Evolutionary conservation across 1,140 invertebrate species (phyloP).

Genomic region (Eciton burchellii): DNA sequence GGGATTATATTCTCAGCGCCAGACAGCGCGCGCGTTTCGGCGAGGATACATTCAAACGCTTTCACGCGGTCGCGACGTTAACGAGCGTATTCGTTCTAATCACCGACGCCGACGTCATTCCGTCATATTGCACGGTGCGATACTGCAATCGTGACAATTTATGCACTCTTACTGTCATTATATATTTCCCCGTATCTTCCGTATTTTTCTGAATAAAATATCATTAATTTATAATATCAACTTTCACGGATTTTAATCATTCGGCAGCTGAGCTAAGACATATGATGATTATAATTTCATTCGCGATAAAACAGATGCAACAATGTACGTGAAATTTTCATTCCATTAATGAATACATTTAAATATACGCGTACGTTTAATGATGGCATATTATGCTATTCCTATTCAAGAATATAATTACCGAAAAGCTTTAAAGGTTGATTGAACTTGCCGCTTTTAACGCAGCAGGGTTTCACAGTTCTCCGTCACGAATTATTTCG

Average conservation of each 20-base stretch:
- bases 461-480: too few species aligned
- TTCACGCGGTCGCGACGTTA: constrained; percentile 26
- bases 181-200: constrained; percentile 1
- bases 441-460: background rate
- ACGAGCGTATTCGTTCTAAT: constrained; percentile 54
- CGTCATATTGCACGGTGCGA: constrained; percentile 26
- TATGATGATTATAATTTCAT: background rate
- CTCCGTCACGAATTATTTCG: background rate
- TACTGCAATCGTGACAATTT: constrained; percentile 21
- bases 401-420: background rate
- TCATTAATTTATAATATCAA: background rate
- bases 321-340: too few species aligned
- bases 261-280: background rate
- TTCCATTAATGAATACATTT: too few species aligned
- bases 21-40: constrained; percentile 6
- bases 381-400: background rate
- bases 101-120: constrained; percentile 8
- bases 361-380: too few species aligned
- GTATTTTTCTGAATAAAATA: background rate
- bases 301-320: background rate
- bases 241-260: background rate
- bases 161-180: background rate
- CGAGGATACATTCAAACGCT: constrained; percentile 43
- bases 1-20: constrained; percentile 40
- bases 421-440: background rate